A percentile compares a stretch with the other conserved stretches of the same genome.
Evolutionary conservation across 2,113 vertebrate species (phyloP).

Genomic region (Castor canadensis): DNA sequence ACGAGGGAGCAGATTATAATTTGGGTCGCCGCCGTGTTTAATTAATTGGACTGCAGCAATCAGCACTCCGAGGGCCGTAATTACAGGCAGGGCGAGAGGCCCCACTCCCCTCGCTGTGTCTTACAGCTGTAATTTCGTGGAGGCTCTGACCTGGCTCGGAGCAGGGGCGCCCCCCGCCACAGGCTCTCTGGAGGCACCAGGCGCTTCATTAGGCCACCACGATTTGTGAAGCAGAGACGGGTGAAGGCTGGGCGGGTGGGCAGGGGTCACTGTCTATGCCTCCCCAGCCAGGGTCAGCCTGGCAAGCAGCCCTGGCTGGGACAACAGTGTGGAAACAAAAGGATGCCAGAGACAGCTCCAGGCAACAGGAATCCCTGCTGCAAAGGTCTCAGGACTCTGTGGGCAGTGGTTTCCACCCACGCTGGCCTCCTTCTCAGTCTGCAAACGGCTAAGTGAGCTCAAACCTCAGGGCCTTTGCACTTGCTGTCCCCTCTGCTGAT

Average conservation of each 20-base stretch:
- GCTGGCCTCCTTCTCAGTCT: rapidly evolving
- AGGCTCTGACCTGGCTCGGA: conserved; percentile 64
- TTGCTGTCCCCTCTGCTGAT: rapidly evolving
- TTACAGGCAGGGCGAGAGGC: conserved; percentile 82
- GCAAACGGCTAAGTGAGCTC: rapidly evolving
- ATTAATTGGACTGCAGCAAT: conserved; percentile 90
- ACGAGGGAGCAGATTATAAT: conserved; percentile 85
- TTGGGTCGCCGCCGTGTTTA: conserved; percentile 87
- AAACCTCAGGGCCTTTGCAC: neutral
- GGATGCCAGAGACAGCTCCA: neutral
- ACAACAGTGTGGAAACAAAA: neutral
- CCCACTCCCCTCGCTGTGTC: conserved; percentile 45
- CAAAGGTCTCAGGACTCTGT: rapidly evolving
- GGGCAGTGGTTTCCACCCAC: rapidly evolving
- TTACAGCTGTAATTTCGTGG: conserved; percentile 50
- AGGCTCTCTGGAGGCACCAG: neutral
- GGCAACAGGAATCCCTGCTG: neutral
- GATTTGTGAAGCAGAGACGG: conserved; percentile 24
- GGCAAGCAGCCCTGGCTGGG: neutral
- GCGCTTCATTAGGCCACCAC: conserved; percentile 34
- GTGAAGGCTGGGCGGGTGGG: neutral
- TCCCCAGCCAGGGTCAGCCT: neutral
- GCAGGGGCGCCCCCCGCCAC: conserved; percentile 41
- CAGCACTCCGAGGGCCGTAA: conserved; percentile 83
- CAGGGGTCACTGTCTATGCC: neutral